phyloP scores from a whole-genome alignment of 2,797 vertebrate species.

The Mormyrus hasselquistii region DNA sequence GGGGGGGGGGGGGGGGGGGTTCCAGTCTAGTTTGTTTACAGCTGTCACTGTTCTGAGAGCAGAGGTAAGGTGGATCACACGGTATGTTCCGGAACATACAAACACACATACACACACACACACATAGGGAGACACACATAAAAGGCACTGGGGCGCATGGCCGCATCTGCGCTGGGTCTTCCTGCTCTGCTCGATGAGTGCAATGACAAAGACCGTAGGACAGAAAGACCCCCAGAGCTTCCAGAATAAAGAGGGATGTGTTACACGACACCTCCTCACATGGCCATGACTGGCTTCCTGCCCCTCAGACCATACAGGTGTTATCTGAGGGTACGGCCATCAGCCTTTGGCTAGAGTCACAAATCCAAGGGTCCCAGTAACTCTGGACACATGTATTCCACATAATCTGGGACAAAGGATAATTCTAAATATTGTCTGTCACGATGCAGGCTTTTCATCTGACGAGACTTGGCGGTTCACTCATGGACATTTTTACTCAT shows the following conservation, averaged over 20 bases:
- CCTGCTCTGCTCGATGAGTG: conserved; percentile 49
- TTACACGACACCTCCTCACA: conserved; percentile 46
- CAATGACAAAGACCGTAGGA: conserved; percentile 39
- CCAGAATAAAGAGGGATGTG: conserved; percentile 64
- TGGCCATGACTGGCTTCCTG: background rate
- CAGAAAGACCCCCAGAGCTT: conserved; percentile 44
- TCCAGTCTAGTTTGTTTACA: conserved; percentile 46
- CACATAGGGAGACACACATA: conserved; percentile 49
- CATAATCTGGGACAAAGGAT: background rate
- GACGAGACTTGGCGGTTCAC: background rate
- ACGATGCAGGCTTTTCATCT: background rate
- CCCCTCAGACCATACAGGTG: background rate
- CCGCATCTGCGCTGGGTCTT: conserved; percentile 48
- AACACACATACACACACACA: conserved; percentile 32
- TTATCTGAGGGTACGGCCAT: background rate
- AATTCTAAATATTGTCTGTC: background rate
- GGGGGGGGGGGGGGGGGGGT: conserved; percentile 28
- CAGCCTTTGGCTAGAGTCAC: background rate
- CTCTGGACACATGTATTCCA: background rate
- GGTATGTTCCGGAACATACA: conserved; percentile 39
- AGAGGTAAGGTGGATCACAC: conserved; percentile 36
- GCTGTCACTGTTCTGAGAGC: conserved; percentile 39
- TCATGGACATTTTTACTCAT: background rate
- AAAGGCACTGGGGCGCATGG: conserved; percentile 35
- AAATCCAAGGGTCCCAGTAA: background rate